Conservation (phyloP, 2,797 vertebrate species). For the Hyperoplus lanceolatus region DNA sequence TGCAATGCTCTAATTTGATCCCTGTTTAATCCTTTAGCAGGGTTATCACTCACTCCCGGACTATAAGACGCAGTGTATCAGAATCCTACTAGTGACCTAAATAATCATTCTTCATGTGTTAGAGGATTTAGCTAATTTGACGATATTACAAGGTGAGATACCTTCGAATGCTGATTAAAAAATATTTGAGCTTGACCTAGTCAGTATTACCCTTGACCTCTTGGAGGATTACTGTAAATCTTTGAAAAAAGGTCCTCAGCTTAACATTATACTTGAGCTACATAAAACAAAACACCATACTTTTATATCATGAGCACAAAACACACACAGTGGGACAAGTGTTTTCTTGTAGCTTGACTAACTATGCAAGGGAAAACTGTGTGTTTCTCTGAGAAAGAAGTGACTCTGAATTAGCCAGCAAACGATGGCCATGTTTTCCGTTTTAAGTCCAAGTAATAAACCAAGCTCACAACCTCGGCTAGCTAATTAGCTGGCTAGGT, state of each 20-base stretch:
- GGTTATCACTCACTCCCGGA: conserved; percentile 2
- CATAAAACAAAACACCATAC: too few relatives aligned
- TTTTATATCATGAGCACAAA: too few relatives aligned
- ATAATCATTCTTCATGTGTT: background rate
- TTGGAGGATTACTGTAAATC: background rate
- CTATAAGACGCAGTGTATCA: background rate
- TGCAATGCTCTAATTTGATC: conserved; percentile 21
- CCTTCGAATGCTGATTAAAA: background rate
- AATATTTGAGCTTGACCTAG: background rate
- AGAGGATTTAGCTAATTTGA: background rate
- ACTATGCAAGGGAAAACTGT: background rate
- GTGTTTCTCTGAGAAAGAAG: background rate
- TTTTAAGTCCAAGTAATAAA: too few relatives aligned
- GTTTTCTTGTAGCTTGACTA: background rate
- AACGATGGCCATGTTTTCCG: too few relatives aligned
- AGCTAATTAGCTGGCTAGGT: background rate
- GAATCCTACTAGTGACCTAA: background rate
- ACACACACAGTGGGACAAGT: background rate
- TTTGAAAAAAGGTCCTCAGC: too few relatives aligned
- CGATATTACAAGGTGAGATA: background rate
- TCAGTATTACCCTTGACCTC: background rate
- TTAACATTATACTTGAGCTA: too few relatives aligned
- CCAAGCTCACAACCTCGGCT: too few relatives aligned
- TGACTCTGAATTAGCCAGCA: background rate
- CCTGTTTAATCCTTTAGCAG: conserved; percentile 12